Evolutionary conservation across 2,113 vertebrate species (phyloP).

Genomic region (Hippocampus mohnikei): DNA sequence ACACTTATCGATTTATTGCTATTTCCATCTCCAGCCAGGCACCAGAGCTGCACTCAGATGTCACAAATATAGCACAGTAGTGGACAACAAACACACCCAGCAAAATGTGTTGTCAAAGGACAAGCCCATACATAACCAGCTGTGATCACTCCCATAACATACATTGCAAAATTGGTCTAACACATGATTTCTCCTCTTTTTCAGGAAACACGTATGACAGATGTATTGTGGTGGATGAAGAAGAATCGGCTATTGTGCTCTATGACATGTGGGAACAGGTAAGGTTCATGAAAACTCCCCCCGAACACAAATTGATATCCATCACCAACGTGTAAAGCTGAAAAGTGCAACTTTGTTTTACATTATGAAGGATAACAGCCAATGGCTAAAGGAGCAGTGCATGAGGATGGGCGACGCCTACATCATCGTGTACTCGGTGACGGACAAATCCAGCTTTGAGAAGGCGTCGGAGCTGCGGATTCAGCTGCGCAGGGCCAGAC

Average conservation of each 20-base stretch:
- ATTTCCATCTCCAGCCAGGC: constrained; percentile 41
- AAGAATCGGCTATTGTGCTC: constrained; percentile 88
- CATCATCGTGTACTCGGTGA: constrained; percentile 97
- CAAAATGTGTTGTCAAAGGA: constrained; percentile 19
- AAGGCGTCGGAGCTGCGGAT: constrained; percentile 95
- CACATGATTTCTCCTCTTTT: neutral
- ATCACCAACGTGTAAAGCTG: neutral
- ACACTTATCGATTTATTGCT: constrained; percentile 50
- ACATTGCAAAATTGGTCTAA: constrained; percentile 30
- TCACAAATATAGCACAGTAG: constrained; percentile 27
- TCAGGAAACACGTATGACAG: constrained; percentile 93
- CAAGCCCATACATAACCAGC: neutral
- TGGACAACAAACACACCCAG: constrained; percentile 11
- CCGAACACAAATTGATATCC: no score
- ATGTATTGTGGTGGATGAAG: constrained; percentile 88
- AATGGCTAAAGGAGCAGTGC: constrained; percentile 92
- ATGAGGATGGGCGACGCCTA: constrained; percentile 98
- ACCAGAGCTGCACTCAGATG: constrained; percentile 24
- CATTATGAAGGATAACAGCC: constrained; percentile 81
- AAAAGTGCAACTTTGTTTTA: constrained; percentile 11
- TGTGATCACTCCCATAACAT: constrained; percentile 4
- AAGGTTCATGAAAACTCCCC: constrained; percentile 31
- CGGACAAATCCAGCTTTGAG: constrained; percentile 96
- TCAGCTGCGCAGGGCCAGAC: constrained; percentile 89
- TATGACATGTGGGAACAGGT: constrained; percentile 99